Conservation (phyloP, 1,140 invertebrate genomes). For the Eciton burchellii region DNA sequence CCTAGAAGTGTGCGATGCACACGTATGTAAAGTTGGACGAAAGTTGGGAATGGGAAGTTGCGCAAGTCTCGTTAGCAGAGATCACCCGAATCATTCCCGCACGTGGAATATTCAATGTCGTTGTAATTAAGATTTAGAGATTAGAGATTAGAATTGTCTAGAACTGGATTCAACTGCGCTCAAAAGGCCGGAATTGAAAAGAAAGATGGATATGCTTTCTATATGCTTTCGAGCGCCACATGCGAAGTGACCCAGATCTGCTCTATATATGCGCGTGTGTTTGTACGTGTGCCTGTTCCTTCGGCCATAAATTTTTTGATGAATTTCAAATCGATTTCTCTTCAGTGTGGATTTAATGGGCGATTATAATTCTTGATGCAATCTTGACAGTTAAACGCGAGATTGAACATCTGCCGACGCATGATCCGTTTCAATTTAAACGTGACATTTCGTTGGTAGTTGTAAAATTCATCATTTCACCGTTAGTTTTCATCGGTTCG, state of each 20-base stretch:
- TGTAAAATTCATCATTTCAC: constrained; percentile 11
- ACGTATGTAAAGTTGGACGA: not conserved
- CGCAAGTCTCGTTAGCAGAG: constrained; percentile 42
- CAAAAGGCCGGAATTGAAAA: constrained; percentile 27
- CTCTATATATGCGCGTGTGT: too few species aligned
- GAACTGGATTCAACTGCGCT: constrained; percentile 25
- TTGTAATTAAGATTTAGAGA: constrained; percentile 47
- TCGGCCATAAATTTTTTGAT: constrained; percentile 41
- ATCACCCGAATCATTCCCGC: constrained; percentile 18
- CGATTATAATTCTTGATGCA: not conserved
- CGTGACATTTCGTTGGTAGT: not conserved
- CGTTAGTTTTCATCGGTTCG: not conserved
- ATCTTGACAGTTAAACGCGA: constrained; percentile 18
- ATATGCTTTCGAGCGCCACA: constrained; percentile 1
- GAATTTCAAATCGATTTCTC: constrained; percentile 35
- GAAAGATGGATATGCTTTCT: not conserved
- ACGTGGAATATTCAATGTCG: constrained; percentile 31
- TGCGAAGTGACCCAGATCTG: constrained; percentile 37
- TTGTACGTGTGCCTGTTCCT: constrained; percentile 7
- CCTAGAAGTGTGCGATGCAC: not conserved
- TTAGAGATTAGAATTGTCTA: too few species aligned
- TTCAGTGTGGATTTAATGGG: constrained; percentile 13
- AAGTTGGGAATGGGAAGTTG: not conserved
- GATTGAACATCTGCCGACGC: not conserved
- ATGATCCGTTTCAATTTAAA: not conserved